Evolutionary conservation across 1,140 invertebrate genomes (phyloP), one percentile per base, ranked within the genome.

Genomic region (Ceratosolen fusciceps): DNA sequence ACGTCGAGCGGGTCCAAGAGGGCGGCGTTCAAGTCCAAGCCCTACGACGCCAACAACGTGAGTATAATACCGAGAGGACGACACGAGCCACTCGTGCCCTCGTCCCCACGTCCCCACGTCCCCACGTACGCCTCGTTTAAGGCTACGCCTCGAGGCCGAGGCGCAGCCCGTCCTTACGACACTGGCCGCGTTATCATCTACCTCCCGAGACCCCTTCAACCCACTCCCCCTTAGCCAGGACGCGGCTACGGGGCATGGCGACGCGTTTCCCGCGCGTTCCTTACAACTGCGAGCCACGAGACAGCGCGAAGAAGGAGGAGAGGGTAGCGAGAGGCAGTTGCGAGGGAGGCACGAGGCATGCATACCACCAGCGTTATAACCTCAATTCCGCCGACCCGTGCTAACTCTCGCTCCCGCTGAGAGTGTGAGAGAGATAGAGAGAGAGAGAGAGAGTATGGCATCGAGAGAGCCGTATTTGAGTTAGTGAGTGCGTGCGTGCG

Each of bases 1-100:
- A n/a, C 52, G 8, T 0, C 52, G 24, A 52, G 24, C 26, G 43
- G 73, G 21, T 0, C 39, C 12, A 70, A 58, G 14, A 73, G 81
- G 77, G 85, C 84, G 67, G 79, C 85, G 73, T 84, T 80, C 80
- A 86, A 83, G 75, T 81, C 84, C 75, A 88, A 88, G 79, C 87
- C 88, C 70, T 90, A 89, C 83, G 88, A 90, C 80, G 83, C 86
- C 79, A 90, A 89, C 84, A 90, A 90, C 86, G 89, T 90, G 85
- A 90, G 89, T 90, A n/a, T n/a, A n/a, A n/a, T n/a, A 68, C 39
- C 34, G 31, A 19, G 10, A 14, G 5, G 29, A 34, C n/a, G 60
- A 7, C 12, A 3, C n/a, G 19, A 9, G 19, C 49, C 19, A n/a
- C 26, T 31, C 54, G 54, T 24, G 24, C 24, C 1, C 54, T 26